A percentile compares a stretch with the other conserved stretches of the same genome.
phyloP scores from a whole-genome alignment of 2,888 invertebrate species.

The Rhogogaster chlorosoma region DNA sequence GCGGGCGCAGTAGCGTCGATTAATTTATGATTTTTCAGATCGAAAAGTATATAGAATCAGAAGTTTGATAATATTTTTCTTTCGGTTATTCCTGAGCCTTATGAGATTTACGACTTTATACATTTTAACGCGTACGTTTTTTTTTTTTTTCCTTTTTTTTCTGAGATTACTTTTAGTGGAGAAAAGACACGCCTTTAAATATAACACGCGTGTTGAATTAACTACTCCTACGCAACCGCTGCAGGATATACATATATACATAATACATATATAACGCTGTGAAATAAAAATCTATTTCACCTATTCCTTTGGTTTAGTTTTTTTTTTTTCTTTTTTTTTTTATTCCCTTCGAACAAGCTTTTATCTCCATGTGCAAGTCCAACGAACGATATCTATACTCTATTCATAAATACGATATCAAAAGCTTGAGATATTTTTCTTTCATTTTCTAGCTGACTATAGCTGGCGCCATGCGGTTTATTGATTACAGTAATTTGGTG shows the following conservation, averaged over 20 bases:
- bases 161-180: conserved; percentile 13
- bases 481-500: conserved; percentile 44
- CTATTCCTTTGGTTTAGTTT: not conserved
- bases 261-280: not conserved
- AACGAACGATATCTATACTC: not conserved
- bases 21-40: not conserved
- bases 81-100: not conserved
- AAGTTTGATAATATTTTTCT: not conserved
- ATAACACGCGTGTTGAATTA: conserved; percentile 10
- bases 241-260: not conserved
- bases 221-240: conserved; percentile 32
- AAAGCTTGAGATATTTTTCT: conserved; percentile 13
- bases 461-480: conserved; percentile 42
- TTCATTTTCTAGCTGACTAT: conserved; percentile 1
- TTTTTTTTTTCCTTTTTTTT: not conserved
- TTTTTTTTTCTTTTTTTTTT: not conserved
- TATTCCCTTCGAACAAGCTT: not conserved
- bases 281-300: not conserved
- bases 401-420: not conserved
- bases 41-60: not conserved
- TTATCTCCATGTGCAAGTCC: not conserved
- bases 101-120: not conserved
- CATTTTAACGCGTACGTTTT: not conserved
- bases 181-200: conserved; percentile 35
- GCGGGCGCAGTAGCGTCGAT: conserved; percentile 11